These are phyloP conservation scores for Taenaris catops DNA, from an alignment of 2,888 invertebrate genomes.

Conservation along the genomic window DNA sequence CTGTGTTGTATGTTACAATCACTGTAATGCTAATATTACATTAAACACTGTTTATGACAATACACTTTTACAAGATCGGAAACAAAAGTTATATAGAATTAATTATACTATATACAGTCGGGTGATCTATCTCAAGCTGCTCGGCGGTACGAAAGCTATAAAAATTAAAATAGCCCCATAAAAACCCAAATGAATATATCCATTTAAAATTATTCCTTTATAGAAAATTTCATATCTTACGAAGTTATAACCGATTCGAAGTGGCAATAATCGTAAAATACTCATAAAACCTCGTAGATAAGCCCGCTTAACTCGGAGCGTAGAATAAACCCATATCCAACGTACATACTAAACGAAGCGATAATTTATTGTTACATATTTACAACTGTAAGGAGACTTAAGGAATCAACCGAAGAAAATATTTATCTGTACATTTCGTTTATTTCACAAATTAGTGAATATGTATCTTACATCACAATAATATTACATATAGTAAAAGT, in stretches of 20 bases:
- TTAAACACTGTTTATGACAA: no score
- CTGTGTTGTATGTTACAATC: no score
- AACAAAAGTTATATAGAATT: no score
- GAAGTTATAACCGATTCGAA: slow-evolving; percentile 71
- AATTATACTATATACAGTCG: background rate
- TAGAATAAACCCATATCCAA: slow-evolving; percentile 42
- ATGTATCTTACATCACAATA: no score
- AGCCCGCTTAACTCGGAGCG: slow-evolving; percentile 54
- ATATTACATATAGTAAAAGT: no score
- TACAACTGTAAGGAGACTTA: no score
- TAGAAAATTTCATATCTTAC: slow-evolving; percentile 73
- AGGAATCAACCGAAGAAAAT: no score
- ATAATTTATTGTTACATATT: slow-evolving; percentile 20
- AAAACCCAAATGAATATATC: slow-evolving; percentile 67
- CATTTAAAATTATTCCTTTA: slow-evolving; percentile 68
- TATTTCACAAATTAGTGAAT: no score
- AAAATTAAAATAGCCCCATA: slow-evolving; percentile 53
- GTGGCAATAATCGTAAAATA: slow-evolving; percentile 73
- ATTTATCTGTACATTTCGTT: no score
- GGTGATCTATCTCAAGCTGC: background rate
- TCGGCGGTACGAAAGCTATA: slow-evolving; percentile 27
- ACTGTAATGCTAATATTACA: no score
- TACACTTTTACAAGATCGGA: no score
- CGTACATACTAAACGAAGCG: slow-evolving; percentile 35
- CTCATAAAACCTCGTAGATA: slow-evolving; percentile 67